phyloP scores from a whole-genome alignment of 2,888 invertebrate species.

The Caradrina kadenii region DNA sequence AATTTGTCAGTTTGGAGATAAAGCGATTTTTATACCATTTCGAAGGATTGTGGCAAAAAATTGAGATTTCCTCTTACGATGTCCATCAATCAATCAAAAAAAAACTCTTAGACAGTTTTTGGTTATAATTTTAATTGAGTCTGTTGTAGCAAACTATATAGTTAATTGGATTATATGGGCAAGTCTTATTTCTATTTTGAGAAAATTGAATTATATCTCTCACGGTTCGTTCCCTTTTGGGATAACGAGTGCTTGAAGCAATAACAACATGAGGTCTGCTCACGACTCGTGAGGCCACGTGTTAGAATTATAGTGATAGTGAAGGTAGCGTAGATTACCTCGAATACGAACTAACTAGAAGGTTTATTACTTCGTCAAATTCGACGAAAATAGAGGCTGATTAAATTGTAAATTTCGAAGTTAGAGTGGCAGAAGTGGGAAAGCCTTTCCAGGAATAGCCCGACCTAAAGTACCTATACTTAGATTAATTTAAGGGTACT shows the following conservation, averaged over 20 bases:
- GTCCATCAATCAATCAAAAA: constrained; percentile 54
- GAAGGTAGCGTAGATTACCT: constrained; percentile 1
- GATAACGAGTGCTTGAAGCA: constrained; percentile 34
- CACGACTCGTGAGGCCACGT: constrained; percentile 12
- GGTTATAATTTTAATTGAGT: constrained; percentile 33
- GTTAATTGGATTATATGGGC: constrained; percentile 35
- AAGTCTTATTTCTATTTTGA: constrained; percentile 35
- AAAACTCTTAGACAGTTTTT: constrained; percentile 36
- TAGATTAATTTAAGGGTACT: not conserved
- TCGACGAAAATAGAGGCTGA: constrained; percentile 15
- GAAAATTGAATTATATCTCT: constrained; percentile 42
- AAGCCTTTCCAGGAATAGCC: not conserved
- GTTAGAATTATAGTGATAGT: not conserved
- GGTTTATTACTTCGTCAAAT: constrained; percentile 10
- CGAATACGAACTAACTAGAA: not conserved
- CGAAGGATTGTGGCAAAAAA: constrained; percentile 1
- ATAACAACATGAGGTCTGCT: constrained; percentile 28
- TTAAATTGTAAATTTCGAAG: constrained; percentile 4
- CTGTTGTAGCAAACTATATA: constrained; percentile 30
- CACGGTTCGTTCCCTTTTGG: constrained; percentile 37
- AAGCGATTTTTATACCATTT: constrained; percentile 23
- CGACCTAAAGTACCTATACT: not conserved
- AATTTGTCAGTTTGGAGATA: constrained; percentile 23
- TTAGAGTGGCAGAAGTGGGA: constrained; percentile 3
- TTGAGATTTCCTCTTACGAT: constrained; percentile 32